phyloP scores from a whole-genome alignment of 2,888 invertebrate genomes.

The Doris montereyensis region DNA sequence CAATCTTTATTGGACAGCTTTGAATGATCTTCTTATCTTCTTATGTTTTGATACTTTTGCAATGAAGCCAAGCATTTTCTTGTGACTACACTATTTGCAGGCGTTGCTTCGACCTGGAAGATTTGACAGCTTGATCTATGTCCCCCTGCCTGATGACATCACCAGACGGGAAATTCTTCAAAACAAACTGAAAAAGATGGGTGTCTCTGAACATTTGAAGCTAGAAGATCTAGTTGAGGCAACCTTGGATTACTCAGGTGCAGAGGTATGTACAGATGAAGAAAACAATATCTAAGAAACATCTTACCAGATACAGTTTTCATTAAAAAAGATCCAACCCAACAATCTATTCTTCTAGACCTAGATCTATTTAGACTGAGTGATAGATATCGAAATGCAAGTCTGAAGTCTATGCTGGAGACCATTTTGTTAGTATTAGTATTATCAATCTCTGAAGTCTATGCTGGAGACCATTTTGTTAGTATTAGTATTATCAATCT shows the following conservation, averaged over 20 bases:
- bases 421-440: too few species aligned
- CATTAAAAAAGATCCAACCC: too few species aligned
- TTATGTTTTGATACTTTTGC: background rate
- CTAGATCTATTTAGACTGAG: too few species aligned
- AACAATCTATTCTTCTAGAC: too few species aligned
- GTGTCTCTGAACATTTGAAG: conserved; percentile 76
- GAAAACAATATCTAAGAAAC: too few species aligned
- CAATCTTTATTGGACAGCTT: background rate
- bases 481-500: too few species aligned
- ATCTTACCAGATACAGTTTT: too few species aligned
- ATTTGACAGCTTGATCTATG: conserved; percentile 91
- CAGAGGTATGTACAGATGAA: too few species aligned
- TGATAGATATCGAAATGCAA: too few species aligned
- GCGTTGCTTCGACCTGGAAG: conserved; percentile 93
- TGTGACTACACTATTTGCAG: conserved; percentile 73
- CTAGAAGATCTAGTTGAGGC: conserved; percentile 79
- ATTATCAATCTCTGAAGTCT: too few species aligned
- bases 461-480: too few species aligned
- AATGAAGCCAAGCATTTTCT: background rate
- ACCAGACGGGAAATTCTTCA: conserved; percentile 88
- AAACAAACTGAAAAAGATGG: conserved; percentile 85
- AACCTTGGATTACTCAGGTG: conserved; percentile 92
- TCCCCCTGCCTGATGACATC: conserved; percentile 87
- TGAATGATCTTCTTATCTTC: background rate
- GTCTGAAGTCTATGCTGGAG: too few species aligned